A percentile compares a stretch with the other conserved stretches of the same genome.
Conservation (phyloP, 2,113 vertebrate genomes). For the Rhynchomys soricoides region DNA sequence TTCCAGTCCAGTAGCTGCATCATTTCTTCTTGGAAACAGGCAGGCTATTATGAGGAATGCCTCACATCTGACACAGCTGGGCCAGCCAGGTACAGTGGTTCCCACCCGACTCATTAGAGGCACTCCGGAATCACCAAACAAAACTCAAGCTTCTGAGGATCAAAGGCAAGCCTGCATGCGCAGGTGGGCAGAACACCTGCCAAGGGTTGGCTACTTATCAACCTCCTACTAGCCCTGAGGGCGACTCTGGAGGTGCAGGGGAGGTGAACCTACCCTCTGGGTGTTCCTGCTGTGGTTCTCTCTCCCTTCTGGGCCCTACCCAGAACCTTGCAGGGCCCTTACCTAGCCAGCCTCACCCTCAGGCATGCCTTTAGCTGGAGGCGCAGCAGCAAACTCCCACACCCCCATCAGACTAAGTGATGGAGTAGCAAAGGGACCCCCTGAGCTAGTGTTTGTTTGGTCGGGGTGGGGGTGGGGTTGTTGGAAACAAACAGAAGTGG, state of each 20-base stretch:
- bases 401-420: neutral
- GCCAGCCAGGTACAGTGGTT: neutral
- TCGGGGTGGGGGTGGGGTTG: neutral
- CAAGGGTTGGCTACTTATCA: neutral
- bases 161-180: neutral
- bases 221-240: neutral
- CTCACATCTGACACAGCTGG: neutral
- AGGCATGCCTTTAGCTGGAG: neutral
- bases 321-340: neutral
- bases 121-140: neutral
- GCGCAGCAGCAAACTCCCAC: neutral
- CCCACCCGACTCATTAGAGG: neutral
- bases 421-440: neutral
- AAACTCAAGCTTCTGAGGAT: neutral
- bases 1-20: neutral
- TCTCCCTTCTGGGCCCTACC: neutral
- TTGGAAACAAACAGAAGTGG: neutral
- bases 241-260: neutral
- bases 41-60: neutral
- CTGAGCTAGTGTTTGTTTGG: neutral
- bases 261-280: too few species aligned
- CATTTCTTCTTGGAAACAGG: neutral
- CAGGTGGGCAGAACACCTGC: neutral
- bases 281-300: too few species aligned
- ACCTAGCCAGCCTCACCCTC: neutral